Base-by-base conservation (phyloP, 1,140 invertebrate species). In the Eumeta japonica region DNA sequence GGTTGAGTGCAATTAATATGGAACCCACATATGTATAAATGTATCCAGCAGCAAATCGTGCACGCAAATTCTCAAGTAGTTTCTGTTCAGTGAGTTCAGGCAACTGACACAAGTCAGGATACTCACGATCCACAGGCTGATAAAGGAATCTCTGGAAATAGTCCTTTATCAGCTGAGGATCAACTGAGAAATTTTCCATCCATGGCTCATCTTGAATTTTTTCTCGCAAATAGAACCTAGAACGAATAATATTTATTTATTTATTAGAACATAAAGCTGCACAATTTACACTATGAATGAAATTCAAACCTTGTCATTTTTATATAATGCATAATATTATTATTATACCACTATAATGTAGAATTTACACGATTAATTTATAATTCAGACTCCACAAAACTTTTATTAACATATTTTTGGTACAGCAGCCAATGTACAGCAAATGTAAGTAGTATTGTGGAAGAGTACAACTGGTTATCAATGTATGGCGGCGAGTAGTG, bases 1-100 rank as follows among this genome's bases (percentile, higher is more conserved):
- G 86, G 66, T 89, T 89, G 20, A 97, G 83, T 29, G 94, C 93
- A 54, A 98, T 96, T 15, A 98, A 77, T 56, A 98, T 98, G 13
- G 91, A 94, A 14, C 94, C 94, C 36, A 97, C 94, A 58, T 97
- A 97, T 3, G 94, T 97, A 66, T 97, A 98, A 54, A 97, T 97
- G 65, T 95, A 91, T 37, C 91, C 90, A 50, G 87, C 89, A 13
- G 84, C 82, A 76, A 97, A 97, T 50, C 94, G 81, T 16, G 88
- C 89, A 49, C 87, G 82, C 27, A 96, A 77, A 77, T 97, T 97
- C 51, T 95, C 91, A 28, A 98, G 71, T 28, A 97, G 75, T 0
- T 93, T 96, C 72, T 89, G 85, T 68, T 97, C 94, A 55, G 95
- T 97, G 32, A 98, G 78, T 76, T 97, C 92, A 2, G 93, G 93